A percentile compares a stretch with the other conserved stretches of the same genome.
Conservation (phyloP, 30 jellyfish, hydroid and myxozoan species). For the Nemopilema nomurai region DNA sequence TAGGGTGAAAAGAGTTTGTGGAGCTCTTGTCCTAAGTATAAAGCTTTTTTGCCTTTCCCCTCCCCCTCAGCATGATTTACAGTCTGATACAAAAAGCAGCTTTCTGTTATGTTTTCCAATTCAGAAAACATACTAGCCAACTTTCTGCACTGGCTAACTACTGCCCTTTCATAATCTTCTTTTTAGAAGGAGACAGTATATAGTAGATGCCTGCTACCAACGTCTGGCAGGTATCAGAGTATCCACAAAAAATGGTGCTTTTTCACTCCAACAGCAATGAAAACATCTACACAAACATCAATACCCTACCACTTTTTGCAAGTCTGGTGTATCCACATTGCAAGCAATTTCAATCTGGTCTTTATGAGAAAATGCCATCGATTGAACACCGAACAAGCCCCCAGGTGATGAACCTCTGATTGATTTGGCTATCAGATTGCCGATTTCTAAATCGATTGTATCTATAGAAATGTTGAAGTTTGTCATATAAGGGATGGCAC, state of each 20-base stretch:
- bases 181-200: too few species aligned
- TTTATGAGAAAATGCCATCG: conserved; percentile 72
- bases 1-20: too few species aligned
- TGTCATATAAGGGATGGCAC: conserved; percentile 81
- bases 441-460: conserved; percentile 40
- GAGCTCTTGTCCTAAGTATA: too few species aligned
- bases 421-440: conserved; percentile 43
- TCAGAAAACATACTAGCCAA: too few species aligned
- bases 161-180: too few species aligned
- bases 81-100: too few species aligned
- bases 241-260: background rate
- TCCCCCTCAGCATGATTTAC: too few species aligned
- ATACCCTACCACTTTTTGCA: conserved; percentile 26
- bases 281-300: background rate
- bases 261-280: background rate
- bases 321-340: conserved; percentile 70
- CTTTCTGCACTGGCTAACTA: too few species aligned
- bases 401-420: conserved; percentile 53
- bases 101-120: too few species aligned
- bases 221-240: background rate
- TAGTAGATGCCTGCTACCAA: too few species aligned
- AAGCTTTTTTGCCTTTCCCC: too few species aligned
- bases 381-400: conserved; percentile 71
- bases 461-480: conserved; percentile 54
- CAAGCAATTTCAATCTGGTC: conserved; percentile 73